phyloP scores from a whole-genome alignment of 2,113 vertebrate species.

The Percina caprodes region DNA sequence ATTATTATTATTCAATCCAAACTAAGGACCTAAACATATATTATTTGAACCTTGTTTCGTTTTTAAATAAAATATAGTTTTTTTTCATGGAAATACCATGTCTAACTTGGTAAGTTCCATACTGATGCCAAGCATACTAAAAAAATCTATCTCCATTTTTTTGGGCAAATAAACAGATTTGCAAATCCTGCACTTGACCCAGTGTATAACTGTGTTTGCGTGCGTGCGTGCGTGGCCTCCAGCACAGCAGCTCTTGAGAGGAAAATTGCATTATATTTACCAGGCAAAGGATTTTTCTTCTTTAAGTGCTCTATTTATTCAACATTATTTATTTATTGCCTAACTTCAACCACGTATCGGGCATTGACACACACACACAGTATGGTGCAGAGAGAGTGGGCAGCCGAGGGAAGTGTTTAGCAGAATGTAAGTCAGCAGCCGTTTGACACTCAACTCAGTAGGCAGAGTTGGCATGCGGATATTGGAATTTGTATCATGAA shows the following conservation, averaged over 20 bases:
- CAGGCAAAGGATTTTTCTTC: neutral
- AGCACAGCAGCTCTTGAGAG: neutral
- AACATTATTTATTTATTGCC: slow-evolving; percentile 17
- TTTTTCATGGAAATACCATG: neutral
- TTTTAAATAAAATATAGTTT: neutral
- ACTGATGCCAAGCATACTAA: neutral
- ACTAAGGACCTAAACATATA: neutral
- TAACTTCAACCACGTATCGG: neutral
- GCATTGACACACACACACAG: neutral
- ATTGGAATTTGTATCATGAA: neutral
- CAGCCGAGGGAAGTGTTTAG: neutral
- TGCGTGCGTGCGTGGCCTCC: neutral
- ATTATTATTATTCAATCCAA: neutral
- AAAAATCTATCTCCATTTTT: neutral
- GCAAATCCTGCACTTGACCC: neutral
- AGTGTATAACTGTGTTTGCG: neutral
- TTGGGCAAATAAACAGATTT: neutral
- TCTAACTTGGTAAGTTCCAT: neutral
- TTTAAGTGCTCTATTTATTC: slow-evolving; percentile 13
- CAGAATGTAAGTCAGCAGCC: neutral
- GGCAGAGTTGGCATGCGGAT: no score
- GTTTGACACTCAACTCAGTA: neutral
- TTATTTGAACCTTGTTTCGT: neutral
- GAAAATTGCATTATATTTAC: neutral
- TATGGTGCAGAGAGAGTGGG: neutral